Evolutionary conservation across 2,113 vertebrate species (phyloP).

Genomic region (Bubalus kerabau): DNA sequence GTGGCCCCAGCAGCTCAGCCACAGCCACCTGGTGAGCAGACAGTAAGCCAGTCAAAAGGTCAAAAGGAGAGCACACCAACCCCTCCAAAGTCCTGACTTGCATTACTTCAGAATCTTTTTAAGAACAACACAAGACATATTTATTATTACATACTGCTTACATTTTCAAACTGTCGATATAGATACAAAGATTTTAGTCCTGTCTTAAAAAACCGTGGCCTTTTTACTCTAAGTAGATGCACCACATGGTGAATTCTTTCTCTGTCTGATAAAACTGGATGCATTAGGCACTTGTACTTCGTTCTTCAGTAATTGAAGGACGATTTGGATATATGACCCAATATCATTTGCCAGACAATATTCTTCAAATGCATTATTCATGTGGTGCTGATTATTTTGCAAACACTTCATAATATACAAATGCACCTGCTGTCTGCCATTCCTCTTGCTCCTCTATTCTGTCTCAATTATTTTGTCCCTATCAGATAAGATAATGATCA

Average conservation of each 20-base stretch:
- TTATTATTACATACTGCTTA: not conserved
- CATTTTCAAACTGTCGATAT: not conserved
- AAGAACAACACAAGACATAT: not conserved
- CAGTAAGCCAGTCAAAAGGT: constrained; percentile 90
- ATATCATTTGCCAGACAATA: constrained; percentile 56
- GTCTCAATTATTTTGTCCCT: constrained; percentile 47
- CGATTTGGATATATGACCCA: constrained; percentile 46
- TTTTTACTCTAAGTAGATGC: not conserved
- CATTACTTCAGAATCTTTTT: not conserved
- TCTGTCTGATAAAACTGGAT: constrained; percentile 23
- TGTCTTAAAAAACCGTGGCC: not conserved
- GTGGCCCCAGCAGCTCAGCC: constrained; percentile 72
- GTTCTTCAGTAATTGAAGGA: constrained; percentile 46
- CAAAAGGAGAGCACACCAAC: constrained; percentile 83
- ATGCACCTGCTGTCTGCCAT: constrained; percentile 49
- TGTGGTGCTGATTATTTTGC: constrained; percentile 50
- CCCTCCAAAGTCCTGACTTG: constrained; percentile 71
- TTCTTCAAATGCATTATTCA: constrained; percentile 65
- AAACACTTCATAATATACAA: constrained; percentile 61
- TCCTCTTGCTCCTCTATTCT: constrained; percentile 23
- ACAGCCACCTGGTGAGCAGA: constrained; percentile 76
- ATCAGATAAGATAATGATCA: constrained; percentile 42
- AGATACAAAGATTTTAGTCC: not conserved
- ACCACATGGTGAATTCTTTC: not conserved
- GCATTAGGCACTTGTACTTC: constrained; percentile 23